Conservation (phyloP, 2,113 vertebrate species). For the Gambusia affinis region DNA sequence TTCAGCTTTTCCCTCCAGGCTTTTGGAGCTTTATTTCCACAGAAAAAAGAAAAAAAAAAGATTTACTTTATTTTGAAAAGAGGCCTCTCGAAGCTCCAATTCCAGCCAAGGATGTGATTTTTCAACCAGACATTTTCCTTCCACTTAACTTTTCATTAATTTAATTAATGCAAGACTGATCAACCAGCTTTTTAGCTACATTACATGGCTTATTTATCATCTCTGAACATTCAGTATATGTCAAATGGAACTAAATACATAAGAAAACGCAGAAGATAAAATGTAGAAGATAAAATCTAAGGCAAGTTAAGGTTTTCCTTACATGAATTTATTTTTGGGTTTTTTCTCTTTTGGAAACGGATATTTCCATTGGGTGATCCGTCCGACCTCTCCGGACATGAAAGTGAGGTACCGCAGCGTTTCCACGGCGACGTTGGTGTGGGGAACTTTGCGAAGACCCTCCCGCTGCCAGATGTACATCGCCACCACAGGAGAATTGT, state of each 20-base stretch:
- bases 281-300: background rate
- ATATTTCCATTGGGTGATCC: conserved; percentile 98
- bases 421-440: conserved; percentile 94
- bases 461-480: conserved; percentile 98
- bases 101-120: background rate
- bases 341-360: conserved; percentile 94
- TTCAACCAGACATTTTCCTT: no score
- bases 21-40: background rate
- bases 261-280: background rate
- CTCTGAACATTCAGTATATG: no score
- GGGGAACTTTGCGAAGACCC: conserved; percentile 89
- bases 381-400: conserved; percentile 95
- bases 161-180: no score
- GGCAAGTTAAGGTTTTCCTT: background rate
- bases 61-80: background rate
- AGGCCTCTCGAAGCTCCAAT: background rate
- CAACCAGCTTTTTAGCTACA: no score
- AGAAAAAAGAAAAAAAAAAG: background rate
- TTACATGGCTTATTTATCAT: no score
- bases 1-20: background rate
- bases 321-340: conserved; percentile 95
- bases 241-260: background rate
- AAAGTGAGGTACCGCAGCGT: conserved; percentile 97
- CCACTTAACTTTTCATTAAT: no score
- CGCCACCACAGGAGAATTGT: conserved; percentile 95